phyloP scores from a whole-genome alignment of 2,113 vertebrate species.

The Andinoacara biseriatus region DNA sequence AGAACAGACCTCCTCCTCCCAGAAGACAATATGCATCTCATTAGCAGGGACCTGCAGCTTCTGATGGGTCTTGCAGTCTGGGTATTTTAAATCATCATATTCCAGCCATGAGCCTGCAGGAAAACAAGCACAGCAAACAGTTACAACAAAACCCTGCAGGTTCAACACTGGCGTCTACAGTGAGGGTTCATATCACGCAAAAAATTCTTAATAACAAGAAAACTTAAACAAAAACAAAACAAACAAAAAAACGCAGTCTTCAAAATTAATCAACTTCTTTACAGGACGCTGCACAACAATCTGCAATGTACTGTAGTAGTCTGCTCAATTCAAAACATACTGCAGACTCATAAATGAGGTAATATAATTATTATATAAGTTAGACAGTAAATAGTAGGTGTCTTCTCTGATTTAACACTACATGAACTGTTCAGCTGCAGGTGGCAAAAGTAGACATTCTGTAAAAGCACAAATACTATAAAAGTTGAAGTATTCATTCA shows the following conservation, averaged over 20 bases:
- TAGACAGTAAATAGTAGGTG: not conserved
- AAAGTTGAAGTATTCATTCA: no score
- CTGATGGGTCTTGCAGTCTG: slow-evolving; percentile 65
- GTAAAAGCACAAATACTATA: no score
- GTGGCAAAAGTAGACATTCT: no score
- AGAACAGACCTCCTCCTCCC: slow-evolving; percentile 82
- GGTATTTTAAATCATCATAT: slow-evolving; percentile 90
- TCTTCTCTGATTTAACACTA: not conserved
- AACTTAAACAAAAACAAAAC: no score
- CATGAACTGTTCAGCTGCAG: slow-evolving; percentile 43
- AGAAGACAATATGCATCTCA: slow-evolving; percentile 89
- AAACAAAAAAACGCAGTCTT: not conserved
- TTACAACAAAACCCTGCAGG: not conserved
- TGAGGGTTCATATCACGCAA: not conserved
- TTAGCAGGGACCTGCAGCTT: slow-evolving; percentile 80
- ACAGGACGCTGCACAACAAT: not conserved
- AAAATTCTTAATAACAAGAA: not conserved
- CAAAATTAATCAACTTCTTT: not conserved
- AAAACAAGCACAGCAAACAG: not conserved
- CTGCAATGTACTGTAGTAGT: not conserved
- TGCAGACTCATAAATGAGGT: not conserved
- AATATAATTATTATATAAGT: not conserved
- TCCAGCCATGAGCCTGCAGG: slow-evolving; percentile 89
- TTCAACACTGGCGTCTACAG: not conserved
- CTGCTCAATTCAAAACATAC: not conserved